Evolutionary conservation across 2,797 vertebrate species (phyloP), one percentile per base, ranked within the genome.

Genomic region (Acipenser transmontanus): DNA sequence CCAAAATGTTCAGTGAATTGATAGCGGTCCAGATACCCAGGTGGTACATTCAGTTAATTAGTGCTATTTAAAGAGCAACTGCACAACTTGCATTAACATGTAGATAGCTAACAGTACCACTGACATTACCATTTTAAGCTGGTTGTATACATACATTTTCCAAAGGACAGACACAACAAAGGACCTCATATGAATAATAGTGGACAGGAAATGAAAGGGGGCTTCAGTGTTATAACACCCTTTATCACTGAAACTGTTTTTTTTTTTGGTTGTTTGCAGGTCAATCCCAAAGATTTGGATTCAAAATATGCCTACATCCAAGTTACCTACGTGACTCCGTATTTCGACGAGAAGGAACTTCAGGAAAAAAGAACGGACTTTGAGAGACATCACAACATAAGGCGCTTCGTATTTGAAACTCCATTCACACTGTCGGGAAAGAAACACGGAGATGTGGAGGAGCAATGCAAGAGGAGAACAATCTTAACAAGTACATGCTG

Each of bases 201-300:
- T 3, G 34, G 34, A 34, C 34, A 34, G 34, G 34, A 34, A 34
- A 34, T 34, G 34, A 34, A 34, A 34, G 34, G 34, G 20, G 34
- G 34, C 34, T 34, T 4, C 34, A 34, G 34, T 34, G 34, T 34
- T 34, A 34, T 34, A 34, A 34, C 34, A 34, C 34, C 34, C 34
- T 34, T 34, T 34, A 4, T 34, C 34, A 34, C 34, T 34, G 34
- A 34, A 34, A 34, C 34, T 34, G 34, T 34, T 34, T 34, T 34
- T 34, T 34, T 34, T 34, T 4, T 34, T 34, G 34, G 34, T 34
- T 34, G 34, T 34, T 34, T 34, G 34, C 74, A 99, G 97, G 97
- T 99, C 20, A 99, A 99, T 73, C 92, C 95, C 51, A 99, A 98
- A 82, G 97, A 99, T 74, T 77, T 99, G 86, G 97, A 99, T 71